Evolutionary conservation across 23 tunicate genomes (phyloP).

Genomic region (Diplosoma virens): DNA sequence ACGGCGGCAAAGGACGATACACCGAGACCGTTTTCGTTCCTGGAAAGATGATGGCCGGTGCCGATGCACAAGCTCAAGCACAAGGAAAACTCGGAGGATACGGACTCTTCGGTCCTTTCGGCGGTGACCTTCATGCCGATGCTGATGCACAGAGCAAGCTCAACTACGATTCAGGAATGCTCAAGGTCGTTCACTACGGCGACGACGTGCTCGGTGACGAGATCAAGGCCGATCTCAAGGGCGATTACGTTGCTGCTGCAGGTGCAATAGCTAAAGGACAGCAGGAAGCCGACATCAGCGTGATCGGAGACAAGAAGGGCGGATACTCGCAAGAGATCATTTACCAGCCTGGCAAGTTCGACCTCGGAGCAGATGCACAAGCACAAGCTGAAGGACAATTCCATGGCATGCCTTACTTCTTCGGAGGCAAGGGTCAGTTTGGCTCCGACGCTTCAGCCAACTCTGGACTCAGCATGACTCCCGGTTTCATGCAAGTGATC

Average conservation of each 20-base stretch:
- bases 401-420: not conserved
- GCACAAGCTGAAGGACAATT: not conserved
- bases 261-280: not conserved
- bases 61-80: not conserved
- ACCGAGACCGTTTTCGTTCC: conserved; percentile 12
- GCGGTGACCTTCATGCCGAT: not conserved
- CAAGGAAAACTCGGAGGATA: conserved; percentile 3
- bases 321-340: not conserved
- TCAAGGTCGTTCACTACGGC: not conserved
- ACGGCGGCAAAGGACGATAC: not conserved
- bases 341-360: conserved; percentile 4
- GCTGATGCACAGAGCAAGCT: conserved; percentile 21
- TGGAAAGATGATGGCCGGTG: not conserved
- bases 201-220: not conserved
- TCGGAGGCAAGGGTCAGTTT: conserved; percentile 14
- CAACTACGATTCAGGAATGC: not conserved
- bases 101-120: not conserved
- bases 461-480: not conserved
- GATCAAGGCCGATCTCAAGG: conserved; percentile 14
- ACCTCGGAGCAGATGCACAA: not conserved
- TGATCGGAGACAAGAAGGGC: conserved; percentile 23
- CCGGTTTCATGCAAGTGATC: conserved; percentile 8
- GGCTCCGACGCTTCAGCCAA: not conserved
- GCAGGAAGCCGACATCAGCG: not conserved
- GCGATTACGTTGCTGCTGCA: not conserved